These are phyloP conservation scores for Sclerodermus sp. DNA, from an alignment of 2,888 invertebrate species.

Conservation along the genomic window DNA sequence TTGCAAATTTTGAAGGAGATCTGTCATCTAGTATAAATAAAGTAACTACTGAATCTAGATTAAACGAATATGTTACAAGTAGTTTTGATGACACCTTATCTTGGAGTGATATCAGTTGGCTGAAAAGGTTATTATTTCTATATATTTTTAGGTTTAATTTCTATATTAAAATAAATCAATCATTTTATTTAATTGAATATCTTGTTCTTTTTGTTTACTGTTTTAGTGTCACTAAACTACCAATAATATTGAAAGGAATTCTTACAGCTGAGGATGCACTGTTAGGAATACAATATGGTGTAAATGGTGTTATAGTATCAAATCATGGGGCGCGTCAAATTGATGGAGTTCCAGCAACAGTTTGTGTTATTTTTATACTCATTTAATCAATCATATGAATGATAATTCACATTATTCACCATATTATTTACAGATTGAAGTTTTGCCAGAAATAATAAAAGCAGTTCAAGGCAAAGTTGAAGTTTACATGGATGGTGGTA, in stretches of 20 bases:
- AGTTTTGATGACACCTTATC: conserved; percentile 80
- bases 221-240: conserved; percentile 70
- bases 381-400: neutral
- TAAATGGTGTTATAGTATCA: conserved; percentile 82
- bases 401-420: neutral
- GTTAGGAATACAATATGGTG: conserved; percentile 73
- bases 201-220: neutral
- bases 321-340: conserved; percentile 93
- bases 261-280: conserved; percentile 84
- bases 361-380: conserved; percentile 41
- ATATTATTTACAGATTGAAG: conserved; percentile 69
- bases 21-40: conserved; percentile 58
- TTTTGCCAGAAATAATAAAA: conserved; percentile 74
- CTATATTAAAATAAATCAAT: conserved; percentile 1
- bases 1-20: conserved; percentile 78
- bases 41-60: conserved; percentile 68
- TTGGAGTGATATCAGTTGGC: conserved; percentile 88
- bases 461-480: conserved; percentile 73
- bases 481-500: conserved; percentile 86
- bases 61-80: conserved; percentile 75
- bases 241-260: conserved; percentile 85
- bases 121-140: conserved; percentile 63
- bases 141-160: neutral
- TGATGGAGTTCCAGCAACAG: conserved; percentile 81
- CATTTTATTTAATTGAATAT: neutral